These are phyloP conservation scores for Scartelaos histophorus DNA, from an alignment of 2,113 vertebrate species.

Conservation along the genomic window DNA sequence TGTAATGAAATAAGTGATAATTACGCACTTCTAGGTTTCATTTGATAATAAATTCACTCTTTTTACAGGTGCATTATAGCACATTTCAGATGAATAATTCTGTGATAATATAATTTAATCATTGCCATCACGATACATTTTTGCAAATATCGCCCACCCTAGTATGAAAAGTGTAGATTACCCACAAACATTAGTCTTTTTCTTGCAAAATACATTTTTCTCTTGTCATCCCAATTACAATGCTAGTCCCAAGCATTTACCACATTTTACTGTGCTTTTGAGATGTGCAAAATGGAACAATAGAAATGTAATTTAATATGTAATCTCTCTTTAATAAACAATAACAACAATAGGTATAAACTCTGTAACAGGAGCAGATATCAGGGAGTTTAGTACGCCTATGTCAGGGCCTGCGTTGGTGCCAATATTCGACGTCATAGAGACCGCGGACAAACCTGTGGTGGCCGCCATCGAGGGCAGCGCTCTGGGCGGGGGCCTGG, in stretches of 20 bases:
- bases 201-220: too few species aligned
- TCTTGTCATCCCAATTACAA: background rate
- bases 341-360: background rate
- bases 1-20: background rate
- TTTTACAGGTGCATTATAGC: too few species aligned
- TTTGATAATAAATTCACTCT: too few species aligned
- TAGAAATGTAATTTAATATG: background rate
- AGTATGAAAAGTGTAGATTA: too few species aligned
- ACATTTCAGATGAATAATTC: too few species aligned
- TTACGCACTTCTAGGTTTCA: too few species aligned
- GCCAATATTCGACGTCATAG: constrained; percentile 77
- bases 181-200: too few species aligned
- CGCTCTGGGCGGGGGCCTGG: constrained; percentile 89
- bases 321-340: background rate
- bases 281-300: too few species aligned
- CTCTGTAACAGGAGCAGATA: constrained; percentile 83
- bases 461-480: constrained; percentile 89
- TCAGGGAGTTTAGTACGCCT: constrained; percentile 68
- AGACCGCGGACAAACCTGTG: constrained; percentile 82
- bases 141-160: too few species aligned
- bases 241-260: background rate
- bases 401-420: constrained; percentile 40
- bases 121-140: too few species aligned
- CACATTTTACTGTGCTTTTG: background rate
- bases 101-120: too few species aligned